Percentiles rank a stretch among this genome's conserved stretches.
These are phyloP conservation scores for Dysidea cf. avara DNA, from an alignment of 37 sponge, comb jelly and placozoan species.

Conservation along the genomic window DNA sequence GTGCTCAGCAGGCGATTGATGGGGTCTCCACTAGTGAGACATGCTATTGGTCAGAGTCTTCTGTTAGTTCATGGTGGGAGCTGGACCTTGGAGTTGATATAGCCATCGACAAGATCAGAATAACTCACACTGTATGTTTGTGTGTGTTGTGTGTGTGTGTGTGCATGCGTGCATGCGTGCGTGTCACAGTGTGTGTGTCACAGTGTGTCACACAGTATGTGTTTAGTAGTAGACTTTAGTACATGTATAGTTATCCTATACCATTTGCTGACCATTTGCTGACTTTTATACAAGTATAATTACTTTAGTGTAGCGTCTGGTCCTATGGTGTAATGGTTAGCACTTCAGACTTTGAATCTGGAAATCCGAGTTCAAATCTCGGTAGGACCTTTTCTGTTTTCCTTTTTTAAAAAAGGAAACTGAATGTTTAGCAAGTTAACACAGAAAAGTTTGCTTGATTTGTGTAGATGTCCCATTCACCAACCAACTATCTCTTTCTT, in stretches of 20 bases:
- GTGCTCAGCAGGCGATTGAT: constrained; percentile 63
- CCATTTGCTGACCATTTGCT: too few species aligned
- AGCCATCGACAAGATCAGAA: constrained; percentile 61
- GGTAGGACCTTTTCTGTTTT: too few species aligned
- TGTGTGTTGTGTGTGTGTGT: constrained; percentile 12
- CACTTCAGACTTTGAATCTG: too few species aligned
- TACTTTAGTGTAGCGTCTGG: too few species aligned
- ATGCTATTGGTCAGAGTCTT: constrained; percentile 68
- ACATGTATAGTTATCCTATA: background rate
- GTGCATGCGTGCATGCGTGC: constrained; percentile 15
- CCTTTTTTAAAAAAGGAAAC: too few species aligned
- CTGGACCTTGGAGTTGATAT: constrained; percentile 62
- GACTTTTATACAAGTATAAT: too few species aligned
- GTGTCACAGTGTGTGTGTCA: constrained; percentile 30
- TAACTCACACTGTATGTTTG: constrained; percentile 48
- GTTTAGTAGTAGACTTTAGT: background rate
- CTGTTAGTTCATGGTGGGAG: constrained; percentile 57
- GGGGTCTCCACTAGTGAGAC: constrained; percentile 39
- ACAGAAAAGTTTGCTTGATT: too few species aligned
- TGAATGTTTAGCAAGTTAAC: too few species aligned
- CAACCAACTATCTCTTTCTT: too few species aligned
- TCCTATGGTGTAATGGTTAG: too few species aligned
- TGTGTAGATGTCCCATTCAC: too few species aligned
- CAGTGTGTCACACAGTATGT: background rate
- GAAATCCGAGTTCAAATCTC: too few species aligned